Evolutionary conservation across 2,888 invertebrate species (phyloP).

Genomic region (Dicyrtoma fusca): DNA sequence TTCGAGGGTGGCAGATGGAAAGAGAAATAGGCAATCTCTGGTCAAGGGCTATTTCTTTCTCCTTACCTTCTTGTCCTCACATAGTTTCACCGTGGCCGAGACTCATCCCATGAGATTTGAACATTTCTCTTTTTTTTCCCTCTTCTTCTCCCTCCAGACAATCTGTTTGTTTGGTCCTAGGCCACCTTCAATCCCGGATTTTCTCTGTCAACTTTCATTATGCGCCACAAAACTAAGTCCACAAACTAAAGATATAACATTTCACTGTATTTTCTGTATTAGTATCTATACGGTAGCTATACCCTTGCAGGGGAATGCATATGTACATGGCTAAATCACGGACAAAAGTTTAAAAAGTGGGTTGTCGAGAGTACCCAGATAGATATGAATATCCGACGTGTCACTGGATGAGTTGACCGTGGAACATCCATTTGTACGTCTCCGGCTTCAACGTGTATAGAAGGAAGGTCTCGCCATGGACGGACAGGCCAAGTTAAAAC

Average conservation of each 20-base stretch:
- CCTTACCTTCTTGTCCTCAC: conserved; percentile 24
- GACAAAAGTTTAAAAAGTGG: no score
- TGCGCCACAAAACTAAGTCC: neutral
- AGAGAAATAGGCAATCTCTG: conserved; percentile 45
- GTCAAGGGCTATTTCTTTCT: conserved; percentile 38
- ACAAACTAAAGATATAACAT: neutral
- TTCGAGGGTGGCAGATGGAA: conserved; percentile 25
- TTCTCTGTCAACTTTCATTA: conserved; percentile 38
- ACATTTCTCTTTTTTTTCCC: conserved; percentile 35
- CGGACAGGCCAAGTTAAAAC: no score
- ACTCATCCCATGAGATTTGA: conserved; percentile 43
- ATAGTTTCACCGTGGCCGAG: conserved; percentile 11
- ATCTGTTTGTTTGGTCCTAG: conserved; percentile 37
- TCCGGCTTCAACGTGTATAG: no score
- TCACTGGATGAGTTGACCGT: no score
- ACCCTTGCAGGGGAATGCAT: no score
- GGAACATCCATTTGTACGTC: no score
- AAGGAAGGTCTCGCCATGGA: no score
- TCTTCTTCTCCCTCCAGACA: conserved; percentile 30
- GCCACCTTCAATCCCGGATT: conserved; percentile 23
- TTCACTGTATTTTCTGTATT: neutral
- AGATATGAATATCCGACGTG: no score
- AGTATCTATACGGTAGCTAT: neutral
- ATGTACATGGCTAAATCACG: no score
- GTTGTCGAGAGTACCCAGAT: no score